These are phyloP conservation scores for Corythaeola cristata DNA, from an alignment of 2,113 vertebrate genomes.

Conservation along the genomic window DNA sequence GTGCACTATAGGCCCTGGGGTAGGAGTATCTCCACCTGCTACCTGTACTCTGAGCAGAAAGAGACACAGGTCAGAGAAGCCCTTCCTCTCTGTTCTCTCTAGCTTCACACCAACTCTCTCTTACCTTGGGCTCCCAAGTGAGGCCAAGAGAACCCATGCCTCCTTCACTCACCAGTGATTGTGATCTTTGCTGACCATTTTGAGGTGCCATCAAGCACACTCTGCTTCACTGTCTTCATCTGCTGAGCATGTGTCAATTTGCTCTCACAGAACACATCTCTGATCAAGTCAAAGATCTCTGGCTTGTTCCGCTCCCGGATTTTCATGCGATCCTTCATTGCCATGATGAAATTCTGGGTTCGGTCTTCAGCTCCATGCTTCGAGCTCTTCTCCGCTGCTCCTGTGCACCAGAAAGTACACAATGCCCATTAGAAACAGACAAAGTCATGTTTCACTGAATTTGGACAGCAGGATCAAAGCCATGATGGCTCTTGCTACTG, in stretches of 20 bases:
- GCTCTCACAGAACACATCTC: constrained; percentile 89
- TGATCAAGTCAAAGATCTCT: constrained; percentile 95
- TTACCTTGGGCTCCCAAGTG: background rate
- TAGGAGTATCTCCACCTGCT: background rate
- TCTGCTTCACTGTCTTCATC: constrained; percentile 98
- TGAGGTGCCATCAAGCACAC: constrained; percentile 95
- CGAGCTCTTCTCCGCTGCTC: constrained; percentile 95
- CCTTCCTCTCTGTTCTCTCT: background rate
- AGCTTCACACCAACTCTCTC: background rate
- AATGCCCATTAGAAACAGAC: background rate
- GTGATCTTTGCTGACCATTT: constrained; percentile 99
- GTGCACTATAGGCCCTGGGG: background rate
- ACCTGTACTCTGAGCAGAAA: background rate
- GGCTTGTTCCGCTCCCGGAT: constrained; percentile 98
- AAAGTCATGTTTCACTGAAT: background rate
- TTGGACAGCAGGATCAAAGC: background rate
- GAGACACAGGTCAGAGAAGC: background rate
- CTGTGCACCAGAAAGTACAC: constrained; percentile 66
- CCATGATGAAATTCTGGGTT: constrained; percentile 99
- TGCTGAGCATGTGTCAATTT: constrained; percentile 91
- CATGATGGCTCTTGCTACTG: background rate
- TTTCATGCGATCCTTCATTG: constrained; percentile 99
- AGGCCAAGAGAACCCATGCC: background rate
- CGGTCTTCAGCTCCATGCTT: constrained; percentile 97
- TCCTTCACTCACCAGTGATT: constrained; percentile 85